Evolutionary conservation across 2,888 invertebrate species (phyloP), one percentile per base, ranked within the genome.

Genomic region (Cosmia trapezina): DNA sequence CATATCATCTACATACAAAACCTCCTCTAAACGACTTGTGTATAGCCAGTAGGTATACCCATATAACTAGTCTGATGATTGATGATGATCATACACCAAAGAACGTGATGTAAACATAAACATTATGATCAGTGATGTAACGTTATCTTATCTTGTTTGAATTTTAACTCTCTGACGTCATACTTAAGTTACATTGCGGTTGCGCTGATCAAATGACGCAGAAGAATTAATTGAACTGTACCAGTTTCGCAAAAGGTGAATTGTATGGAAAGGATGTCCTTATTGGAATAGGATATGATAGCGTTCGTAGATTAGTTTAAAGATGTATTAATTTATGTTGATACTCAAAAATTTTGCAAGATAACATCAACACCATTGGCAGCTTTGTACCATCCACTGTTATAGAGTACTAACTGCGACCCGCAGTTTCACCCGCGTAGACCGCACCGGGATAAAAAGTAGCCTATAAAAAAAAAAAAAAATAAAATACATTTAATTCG

Each of bases 121-220:
- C 19, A 65, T 67, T 63, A 28, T 54, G 33, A 11, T 22, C 12
- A 53, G 14, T 78, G 67, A 68, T 74, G 74, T 68, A 78, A 78
- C 51, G 6, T 56, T 74, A 64, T 78, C 73, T 61, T 74, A 65
- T 74, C 61, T 56, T 47, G n/a, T 51, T 68, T 64, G 60, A 78
- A 78, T 73, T 67, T 73, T 56, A 78, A 47, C 47, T 56, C 12
- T 53, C 19, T 37, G 43, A 73, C 80, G 79, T 78, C 73, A 73
- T 14, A 1, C n/a, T 2, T 28, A 28, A 57, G 5, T 37, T 37
- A 22, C n/a, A 56, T 79, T 33, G 22, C 49, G 49, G 51, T 79
- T 33, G 22, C 49, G 49, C 28, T 78, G 45, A n/a, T 57, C 49
- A 54, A 54, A 61, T 74, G 78, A 79, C 74, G 79, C 33, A 68